phyloP scores from a whole-genome alignment of 2,888 invertebrate species.

The Oligia strigilis region DNA sequence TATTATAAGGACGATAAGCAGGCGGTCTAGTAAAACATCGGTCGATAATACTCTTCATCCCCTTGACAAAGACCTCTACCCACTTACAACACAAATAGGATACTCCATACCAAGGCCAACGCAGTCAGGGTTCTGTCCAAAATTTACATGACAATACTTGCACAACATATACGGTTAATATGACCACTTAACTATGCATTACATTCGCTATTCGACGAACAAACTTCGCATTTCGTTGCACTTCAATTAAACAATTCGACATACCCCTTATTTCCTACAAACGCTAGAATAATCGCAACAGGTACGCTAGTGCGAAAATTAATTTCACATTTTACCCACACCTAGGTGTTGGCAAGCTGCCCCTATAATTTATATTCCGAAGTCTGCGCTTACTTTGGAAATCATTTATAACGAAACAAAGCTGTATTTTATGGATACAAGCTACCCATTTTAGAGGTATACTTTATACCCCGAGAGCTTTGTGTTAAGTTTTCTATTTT shows the following conservation, averaged over 20 bases:
- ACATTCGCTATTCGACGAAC: conserved; percentile 1
- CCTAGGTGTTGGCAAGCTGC: conserved; percentile 61
- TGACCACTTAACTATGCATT: conserved; percentile 26
- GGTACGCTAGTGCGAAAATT: conserved; percentile 68
- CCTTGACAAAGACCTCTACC: not conserved
- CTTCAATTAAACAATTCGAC: conserved; percentile 52
- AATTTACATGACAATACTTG: conserved; percentile 21
- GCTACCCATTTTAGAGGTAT: conserved; percentile 42
- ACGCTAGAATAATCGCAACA: conserved; percentile 68
- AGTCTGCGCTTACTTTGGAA: conserved; percentile 64
- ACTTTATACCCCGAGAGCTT: conserved; percentile 39
- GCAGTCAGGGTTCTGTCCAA: not conserved
- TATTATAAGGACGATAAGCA: not conserved
- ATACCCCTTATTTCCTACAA: conserved; percentile 28
- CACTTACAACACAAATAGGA: conserved; percentile 16
- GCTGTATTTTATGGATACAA: conserved; percentile 56
- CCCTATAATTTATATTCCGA: conserved; percentile 67
- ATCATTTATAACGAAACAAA: conserved; percentile 65
- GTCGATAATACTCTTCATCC: conserved; percentile 25
- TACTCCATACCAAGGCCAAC: not conserved
- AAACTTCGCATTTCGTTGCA: conserved; percentile 22
- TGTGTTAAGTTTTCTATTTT: conserved; percentile 51
- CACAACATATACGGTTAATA: conserved; percentile 7
- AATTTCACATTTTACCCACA: conserved; percentile 68
- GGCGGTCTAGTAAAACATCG: conserved; percentile 1